These are phyloP conservation scores for Trachelipus rathkii DNA, from an alignment of 1,140 invertebrate species.

Conservation along the genomic window DNA sequence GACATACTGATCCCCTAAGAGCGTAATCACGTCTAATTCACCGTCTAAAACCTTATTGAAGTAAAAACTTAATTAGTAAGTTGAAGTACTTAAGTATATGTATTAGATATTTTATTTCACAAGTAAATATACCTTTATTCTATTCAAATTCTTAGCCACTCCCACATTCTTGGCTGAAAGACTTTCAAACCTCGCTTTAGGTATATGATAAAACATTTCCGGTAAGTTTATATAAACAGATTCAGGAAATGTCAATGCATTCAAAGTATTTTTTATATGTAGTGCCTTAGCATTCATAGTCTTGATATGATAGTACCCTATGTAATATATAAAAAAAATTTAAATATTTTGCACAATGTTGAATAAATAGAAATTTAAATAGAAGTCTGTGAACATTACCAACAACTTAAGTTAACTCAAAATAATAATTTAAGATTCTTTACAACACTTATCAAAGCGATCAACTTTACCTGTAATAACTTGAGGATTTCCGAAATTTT, in stretches of 20 bases:
- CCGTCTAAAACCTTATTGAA: background rate
- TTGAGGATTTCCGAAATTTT: background rate
- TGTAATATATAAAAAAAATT: too few relatives aligned
- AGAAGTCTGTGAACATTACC: too few relatives aligned
- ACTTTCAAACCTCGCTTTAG: background rate
- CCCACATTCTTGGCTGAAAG: background rate
- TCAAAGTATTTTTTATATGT: background rate
- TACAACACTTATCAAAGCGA: background rate
- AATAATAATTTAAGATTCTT: too few relatives aligned
- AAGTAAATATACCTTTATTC: background rate
- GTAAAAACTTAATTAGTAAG: background rate
- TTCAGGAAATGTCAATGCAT: background rate
- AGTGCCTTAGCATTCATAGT: background rate
- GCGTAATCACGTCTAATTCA: background rate
- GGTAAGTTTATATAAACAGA: background rate
- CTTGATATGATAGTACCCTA: too few relatives aligned
- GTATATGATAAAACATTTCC: background rate
- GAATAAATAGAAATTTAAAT: too few relatives aligned
- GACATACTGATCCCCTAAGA: background rate
- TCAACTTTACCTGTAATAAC: background rate
- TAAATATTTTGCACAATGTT: too few relatives aligned
- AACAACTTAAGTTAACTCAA: too few relatives aligned
- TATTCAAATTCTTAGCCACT: background rate
- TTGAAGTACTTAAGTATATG: background rate
- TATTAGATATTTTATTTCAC: background rate